Percentiles rank a stretch among this genome's conserved stretches.
phyloP scores from a whole-genome alignment of 2,888 invertebrate species.

The Dolomedes plantarius region DNA sequence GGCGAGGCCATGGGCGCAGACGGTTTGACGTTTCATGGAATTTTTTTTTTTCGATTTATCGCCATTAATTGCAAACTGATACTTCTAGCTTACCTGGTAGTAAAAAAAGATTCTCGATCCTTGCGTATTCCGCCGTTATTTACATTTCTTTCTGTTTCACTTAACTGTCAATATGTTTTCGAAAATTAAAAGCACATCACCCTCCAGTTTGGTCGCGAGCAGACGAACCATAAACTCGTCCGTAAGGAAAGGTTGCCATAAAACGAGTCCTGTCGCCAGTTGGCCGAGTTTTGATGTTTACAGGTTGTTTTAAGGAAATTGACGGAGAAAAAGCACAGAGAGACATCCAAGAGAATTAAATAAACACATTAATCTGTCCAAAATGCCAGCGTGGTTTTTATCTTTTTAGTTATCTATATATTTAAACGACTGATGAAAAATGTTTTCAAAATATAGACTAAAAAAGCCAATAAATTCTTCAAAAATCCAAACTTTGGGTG shows the following conservation, averaged over 20 bases:
- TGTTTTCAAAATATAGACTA: no score
- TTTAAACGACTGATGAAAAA: no score
- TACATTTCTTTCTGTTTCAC: conserved; percentile 11
- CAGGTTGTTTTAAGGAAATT: conserved; percentile 38
- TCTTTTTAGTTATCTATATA: no score
- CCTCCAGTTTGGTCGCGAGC: conserved; percentile 47
- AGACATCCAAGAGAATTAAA: no score
- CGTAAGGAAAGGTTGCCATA: conserved; percentile 38
- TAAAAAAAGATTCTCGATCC: neutral
- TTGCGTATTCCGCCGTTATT: neutral
- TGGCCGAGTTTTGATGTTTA: conserved; percentile 20
- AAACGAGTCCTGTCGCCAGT: neutral
- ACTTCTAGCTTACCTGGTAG: neutral
- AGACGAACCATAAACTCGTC: conserved; percentile 66
- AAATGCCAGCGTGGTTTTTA: no score
- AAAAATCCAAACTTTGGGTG: no score
- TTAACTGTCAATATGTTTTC: conserved; percentile 22
- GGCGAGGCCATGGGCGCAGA: conserved; percentile 29
- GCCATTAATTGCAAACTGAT: neutral
- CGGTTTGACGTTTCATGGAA: conserved; percentile 32
- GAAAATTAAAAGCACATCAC: conserved; percentile 25
- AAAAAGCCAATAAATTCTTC: no score
- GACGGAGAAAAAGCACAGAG: neutral
- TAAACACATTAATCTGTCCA: no score
- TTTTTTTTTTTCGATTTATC: no score